Evolutionary conservation across 2,888 invertebrate species (phyloP).

Genomic region (Cylloceria caligata): DNA sequence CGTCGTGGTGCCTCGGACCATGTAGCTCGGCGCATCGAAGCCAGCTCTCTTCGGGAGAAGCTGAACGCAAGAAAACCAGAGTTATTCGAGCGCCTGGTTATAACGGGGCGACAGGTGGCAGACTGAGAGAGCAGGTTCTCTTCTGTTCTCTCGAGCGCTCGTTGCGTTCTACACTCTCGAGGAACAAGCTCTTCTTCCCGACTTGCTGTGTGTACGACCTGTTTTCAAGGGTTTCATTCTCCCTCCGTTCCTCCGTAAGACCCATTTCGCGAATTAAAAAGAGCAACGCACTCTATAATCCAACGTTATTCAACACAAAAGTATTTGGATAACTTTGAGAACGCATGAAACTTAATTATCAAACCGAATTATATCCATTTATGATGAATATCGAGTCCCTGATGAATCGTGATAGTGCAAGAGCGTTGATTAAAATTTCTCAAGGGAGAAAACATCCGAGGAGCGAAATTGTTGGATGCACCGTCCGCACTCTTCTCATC

Average conservation of each 20-base stretch:
- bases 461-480: slow-evolving; percentile 10
- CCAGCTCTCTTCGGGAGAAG: not conserved
- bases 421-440: slow-evolving; percentile 21
- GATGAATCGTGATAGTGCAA: slow-evolving; percentile 41
- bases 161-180: slow-evolving; percentile 46
- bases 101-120: slow-evolving; percentile 83
- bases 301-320: slow-evolving; percentile 23
- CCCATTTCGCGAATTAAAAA: slow-evolving; percentile 69
- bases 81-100: slow-evolving; percentile 73
- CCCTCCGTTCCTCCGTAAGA: slow-evolving; percentile 15
- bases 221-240: slow-evolving; percentile 71
- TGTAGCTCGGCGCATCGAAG: not conserved
- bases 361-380: not conserved
- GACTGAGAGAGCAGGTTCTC: slow-evolving; percentile 79
- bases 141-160: slow-evolving; percentile 58
- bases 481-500: not conserved
- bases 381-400: not conserved
- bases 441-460: slow-evolving; percentile 18
- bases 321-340: not conserved
- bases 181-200: slow-evolving; percentile 55
- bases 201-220: slow-evolving; percentile 68
- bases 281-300: slow-evolving; percentile 74
- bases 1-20: slow-evolving; percentile 11
- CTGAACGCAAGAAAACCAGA: slow-evolving; percentile 67
- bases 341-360: not conserved